Evolutionary conservation across 2,888 invertebrate genomes (phyloP), one percentile per base, ranked within the genome.

Genomic region (Pammene fasciana): DNA sequence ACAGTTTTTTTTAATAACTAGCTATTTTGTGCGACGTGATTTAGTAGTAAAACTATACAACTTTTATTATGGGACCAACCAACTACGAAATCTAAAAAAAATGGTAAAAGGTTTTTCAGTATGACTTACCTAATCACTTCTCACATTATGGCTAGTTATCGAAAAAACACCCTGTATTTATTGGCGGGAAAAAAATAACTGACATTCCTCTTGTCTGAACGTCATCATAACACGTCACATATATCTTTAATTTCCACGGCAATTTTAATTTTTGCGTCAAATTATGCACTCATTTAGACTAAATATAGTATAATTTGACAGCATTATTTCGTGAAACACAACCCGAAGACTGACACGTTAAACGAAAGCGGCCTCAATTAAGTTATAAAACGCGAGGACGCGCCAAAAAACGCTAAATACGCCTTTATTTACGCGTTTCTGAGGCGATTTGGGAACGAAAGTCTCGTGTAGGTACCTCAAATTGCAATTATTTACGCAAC

Each of bases 381-480:
- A 61, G 50, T 55, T 67, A 60, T 67, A 67, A 62, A 46, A 55
- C 34, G 10, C 67, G 55, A 52, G 55, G 67, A 55, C 61, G 10
- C 60, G 64, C 67, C 60, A 55, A 67, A 43, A 54, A 45, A 54
- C 45, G 61, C 54, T 67, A 67, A 67, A 67, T 46, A 67, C 48
- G 14, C 55, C 18, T 67, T 61, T 61, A 67, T 67, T 67, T 67
- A 62, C 55, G 48, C 18, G 34, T 16, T 46, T 34, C 36, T 43
- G 59, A 34, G 41, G 60, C 36, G n/a, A 10, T 45, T 61, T 26
- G 45, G 65, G 36, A 46, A 65, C 65, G 38, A 43, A 64, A 43
- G 52, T 54, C 56, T n/a, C 48, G 46, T 36, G 46, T n/a, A n/a
- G n/a, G n/a, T 36, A 56, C 65, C n/a, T 38, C 65, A 65, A 54